Percentiles rank a stretch among this genome's conserved stretches.
phyloP scores from a whole-genome alignment of 2,113 vertebrate genomes.

The Phalacrocorax pelagicus region DNA sequence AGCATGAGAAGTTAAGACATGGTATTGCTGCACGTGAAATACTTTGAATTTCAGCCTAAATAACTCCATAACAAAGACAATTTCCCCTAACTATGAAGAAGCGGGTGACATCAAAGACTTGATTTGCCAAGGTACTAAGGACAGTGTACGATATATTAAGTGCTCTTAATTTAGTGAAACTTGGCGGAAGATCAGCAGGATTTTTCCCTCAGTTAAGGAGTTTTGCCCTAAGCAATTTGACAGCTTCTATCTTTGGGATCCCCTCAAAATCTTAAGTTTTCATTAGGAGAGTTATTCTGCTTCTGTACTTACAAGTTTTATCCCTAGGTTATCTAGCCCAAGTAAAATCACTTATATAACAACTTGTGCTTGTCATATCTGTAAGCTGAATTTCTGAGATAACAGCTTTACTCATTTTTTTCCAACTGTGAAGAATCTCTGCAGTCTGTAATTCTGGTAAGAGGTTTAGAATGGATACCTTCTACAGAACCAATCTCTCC shows the following conservation, averaged over 20 bases:
- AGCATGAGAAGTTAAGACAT: background rate
- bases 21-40: background rate
- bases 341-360: conserved; percentile 64
- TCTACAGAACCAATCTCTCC: conserved; percentile 28
- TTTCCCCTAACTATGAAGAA: background rate
- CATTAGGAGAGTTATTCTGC: conserved; percentile 25
- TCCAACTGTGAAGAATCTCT: conserved; percentile 65
- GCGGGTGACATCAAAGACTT: background rate
- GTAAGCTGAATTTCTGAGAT: conserved; percentile 69
- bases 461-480: conserved; percentile 51
- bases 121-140: background rate
- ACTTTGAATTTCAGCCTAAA: background rate
- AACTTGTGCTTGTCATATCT: conserved; percentile 53
- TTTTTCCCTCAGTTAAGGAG: background rate
- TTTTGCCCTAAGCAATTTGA: conserved; percentile 18
- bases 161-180: background rate
- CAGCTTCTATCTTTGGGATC: conserved; percentile 29
- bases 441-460: conserved; percentile 62
- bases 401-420: conserved; percentile 69
- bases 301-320: background rate
- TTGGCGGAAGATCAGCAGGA: background rate
- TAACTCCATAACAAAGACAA: background rate
- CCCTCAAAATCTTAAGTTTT: conserved; percentile 31
- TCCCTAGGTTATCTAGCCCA: conserved; percentile 60
- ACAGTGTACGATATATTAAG: background rate